A percentile compares a stretch with the other conserved stretches of the same genome.
These are phyloP conservation scores for Plutella xylostella DNA, from an alignment of 2,888 invertebrate genomes.

Conservation along the genomic window DNA sequence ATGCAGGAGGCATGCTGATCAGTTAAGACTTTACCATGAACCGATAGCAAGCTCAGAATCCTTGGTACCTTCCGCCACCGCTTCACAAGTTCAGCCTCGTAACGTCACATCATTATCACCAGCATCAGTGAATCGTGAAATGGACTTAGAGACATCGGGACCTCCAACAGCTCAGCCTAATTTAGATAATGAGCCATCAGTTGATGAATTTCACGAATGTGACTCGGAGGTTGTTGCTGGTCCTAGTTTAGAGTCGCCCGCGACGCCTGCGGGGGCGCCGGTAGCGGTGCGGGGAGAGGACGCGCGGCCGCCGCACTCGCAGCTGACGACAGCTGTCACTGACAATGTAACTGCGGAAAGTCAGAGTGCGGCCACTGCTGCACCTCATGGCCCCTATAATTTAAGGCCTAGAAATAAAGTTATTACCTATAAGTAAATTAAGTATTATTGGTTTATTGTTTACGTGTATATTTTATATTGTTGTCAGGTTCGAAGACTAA, in stretches of 20 bases:
- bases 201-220: background rate
- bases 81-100: background rate
- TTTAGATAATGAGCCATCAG: too few relatives aligned
- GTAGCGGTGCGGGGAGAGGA: background rate
- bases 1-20: background rate
- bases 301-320: too few relatives aligned
- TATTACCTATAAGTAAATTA: background rate
- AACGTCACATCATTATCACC: background rate
- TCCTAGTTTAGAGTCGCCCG: background rate
- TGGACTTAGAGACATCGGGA: background rate
- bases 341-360: too few relatives aligned
- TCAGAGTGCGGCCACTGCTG: background rate
- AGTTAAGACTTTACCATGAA: background rate
- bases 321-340: too few relatives aligned
- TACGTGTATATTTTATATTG: too few relatives aligned
- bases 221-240: background rate
- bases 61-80: too few relatives aligned
- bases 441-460: too few relatives aligned
- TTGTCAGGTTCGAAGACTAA: too few relatives aligned
- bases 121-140: too few relatives aligned
- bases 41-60: too few relatives aligned
- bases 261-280: background rate
- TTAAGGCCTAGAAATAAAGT: background rate
- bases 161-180: too few relatives aligned
- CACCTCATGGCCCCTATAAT: background rate